Evolutionary conservation across 2,888 invertebrate species (phyloP), one percentile per base, ranked within the genome.

Genomic region (Seladonia tumulorum): DNA sequence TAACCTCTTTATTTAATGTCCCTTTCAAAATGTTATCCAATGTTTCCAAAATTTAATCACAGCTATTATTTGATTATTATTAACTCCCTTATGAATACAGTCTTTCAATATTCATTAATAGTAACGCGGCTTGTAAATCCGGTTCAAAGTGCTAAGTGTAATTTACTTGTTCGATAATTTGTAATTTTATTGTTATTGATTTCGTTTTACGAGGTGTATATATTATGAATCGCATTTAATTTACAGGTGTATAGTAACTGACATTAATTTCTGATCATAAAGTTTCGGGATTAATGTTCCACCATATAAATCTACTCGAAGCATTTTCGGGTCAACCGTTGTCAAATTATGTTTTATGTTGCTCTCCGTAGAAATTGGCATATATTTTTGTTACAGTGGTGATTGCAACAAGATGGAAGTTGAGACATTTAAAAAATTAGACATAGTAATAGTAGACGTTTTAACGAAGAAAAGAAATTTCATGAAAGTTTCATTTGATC

Each of bases 191-290:
- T 45, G 47, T 77, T 77, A 73, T 82, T 29, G 35, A 77, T 66
- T 76, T 29, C 18, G 29, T 39, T 77, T 42, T 14, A 63, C 53
- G 47, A 25, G 49, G 25, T 63, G 72, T 60, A 70, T 49, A 39
- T 49, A 25, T 57, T n/a, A 66, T 16, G n/a, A 39, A 63, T 71
- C 57, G 47, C 47, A 74, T 66, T 76, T 75, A 71, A 76, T 63
- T 73, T 77, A 42, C 71, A 53, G 60, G 35, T 73, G 73, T 73
- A 39, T 22, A 60, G 68, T 74, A 78, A 63, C 72, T 63, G 74
- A 78, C 78, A 35, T 66, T 82, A 82, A 78, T 78, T 74, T 70
- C 74, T 60, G 66, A 74, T 82, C 70, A 57, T 74, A 74, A 74
- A 74, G 47, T 82, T 78, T 68, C 74, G 74, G 39, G 60, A 66